Conservation (phyloP, 2,888 invertebrate species). For the Tryphoninae sp. region DNA sequence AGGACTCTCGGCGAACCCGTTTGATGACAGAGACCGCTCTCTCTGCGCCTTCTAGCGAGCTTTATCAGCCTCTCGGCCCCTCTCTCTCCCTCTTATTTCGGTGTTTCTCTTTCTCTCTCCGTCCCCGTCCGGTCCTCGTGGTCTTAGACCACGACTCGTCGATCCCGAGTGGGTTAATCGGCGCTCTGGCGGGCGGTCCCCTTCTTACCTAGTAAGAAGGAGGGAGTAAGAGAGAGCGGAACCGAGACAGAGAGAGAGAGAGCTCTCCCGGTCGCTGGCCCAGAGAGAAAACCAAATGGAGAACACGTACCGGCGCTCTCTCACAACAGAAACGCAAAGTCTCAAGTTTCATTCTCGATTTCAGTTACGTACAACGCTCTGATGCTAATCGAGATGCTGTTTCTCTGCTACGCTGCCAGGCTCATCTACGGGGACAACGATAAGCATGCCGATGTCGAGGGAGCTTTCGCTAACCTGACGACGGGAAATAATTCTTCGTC, state of each 20-base stretch:
- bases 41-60: not conserved
- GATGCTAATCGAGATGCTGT: conserved; percentile 87
- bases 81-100: not conserved
- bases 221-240: not conserved
- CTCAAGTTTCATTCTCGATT: conserved; percentile 74
- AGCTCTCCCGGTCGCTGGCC: not conserved
- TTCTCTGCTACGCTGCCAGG: conserved; percentile 85
- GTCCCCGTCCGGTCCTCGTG: conserved; percentile 26
- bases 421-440: conserved; percentile 83
- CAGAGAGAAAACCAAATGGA: not conserved
- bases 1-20: conserved; percentile 62
- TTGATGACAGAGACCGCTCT: conserved; percentile 58
- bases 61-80: not conserved
- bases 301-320: conserved; percentile 1
- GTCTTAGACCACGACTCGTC: conserved; percentile 33
- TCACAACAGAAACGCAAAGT: conserved; percentile 49
- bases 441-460: conserved; percentile 6
- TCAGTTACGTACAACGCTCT: conserved; percentile 87
- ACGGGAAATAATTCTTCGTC: conserved; percentile 31
- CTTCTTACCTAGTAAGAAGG: not conserved
- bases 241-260: not conserved
- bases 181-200: conserved; percentile 33
- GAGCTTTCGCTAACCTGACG: conserved; percentile 14
- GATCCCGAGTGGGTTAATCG: conserved; percentile 48
- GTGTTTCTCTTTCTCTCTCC: conserved; percentile 17